phyloP scores from a whole-genome alignment of 92 coral and sea anemone genomes.

The Metridium senile region DNA sequence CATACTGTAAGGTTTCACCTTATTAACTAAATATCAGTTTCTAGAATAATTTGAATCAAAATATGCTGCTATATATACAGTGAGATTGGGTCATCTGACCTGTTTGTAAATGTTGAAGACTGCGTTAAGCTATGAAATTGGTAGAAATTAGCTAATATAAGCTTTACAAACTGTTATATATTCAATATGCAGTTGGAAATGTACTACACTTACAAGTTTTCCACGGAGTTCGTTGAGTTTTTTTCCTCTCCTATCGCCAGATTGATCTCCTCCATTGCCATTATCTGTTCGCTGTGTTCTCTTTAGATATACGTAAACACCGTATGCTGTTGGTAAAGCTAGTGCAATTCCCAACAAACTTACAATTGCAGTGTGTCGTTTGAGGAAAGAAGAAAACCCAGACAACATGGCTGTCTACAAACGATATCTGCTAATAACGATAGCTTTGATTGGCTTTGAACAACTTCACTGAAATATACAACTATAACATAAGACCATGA shows the following conservation, averaged over 20 bases:
- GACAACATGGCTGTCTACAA: conserved; percentile 13
- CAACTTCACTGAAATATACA: not conserved
- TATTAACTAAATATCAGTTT: too few species aligned
- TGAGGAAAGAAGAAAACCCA: conserved; percentile 23
- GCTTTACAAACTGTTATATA: not conserved
- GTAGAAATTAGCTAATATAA: not conserved
- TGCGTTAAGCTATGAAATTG: too few species aligned
- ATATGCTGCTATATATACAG: too few species aligned
- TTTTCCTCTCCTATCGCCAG: conserved; percentile 53
- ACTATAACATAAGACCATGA: not conserved
- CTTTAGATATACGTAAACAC: conserved; percentile 31
- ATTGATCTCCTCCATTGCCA: not conserved
- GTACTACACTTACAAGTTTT: conserved; percentile 59
- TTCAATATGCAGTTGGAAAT: not conserved
- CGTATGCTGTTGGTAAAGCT: conserved; percentile 33
- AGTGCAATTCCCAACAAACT: conserved; percentile 27
- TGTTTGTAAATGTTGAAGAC: too few species aligned
- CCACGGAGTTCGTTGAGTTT: conserved; percentile 67
- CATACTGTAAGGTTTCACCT: too few species aligned
- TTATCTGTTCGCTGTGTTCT: conserved; percentile 12
- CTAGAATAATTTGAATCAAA: too few species aligned
- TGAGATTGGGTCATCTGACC: too few species aligned
- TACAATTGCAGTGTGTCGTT: conserved; percentile 25
- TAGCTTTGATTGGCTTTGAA: too few species aligned
- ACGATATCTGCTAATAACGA: too few species aligned